Evolutionary conservation across 2,113 vertebrate species (phyloP), one percentile per base, ranked within the genome.

Genomic region (Bolborhynchus lineola): DNA sequence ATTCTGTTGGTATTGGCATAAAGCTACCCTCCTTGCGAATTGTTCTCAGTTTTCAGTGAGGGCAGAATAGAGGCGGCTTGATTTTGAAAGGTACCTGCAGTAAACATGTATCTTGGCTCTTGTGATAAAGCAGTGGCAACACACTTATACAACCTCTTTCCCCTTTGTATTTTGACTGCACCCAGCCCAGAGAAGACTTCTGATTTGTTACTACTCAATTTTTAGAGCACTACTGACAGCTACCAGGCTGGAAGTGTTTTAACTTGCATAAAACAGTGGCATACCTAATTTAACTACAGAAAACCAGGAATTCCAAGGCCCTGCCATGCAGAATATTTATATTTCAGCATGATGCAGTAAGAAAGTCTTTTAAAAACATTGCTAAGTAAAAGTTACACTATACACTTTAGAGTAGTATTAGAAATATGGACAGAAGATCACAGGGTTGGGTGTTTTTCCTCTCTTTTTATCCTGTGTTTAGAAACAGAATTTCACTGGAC

Each of bases 401-500:
- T 41, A 49, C 49, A 87, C 74, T 75, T 94, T 41, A 92, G 46
- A 94, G 62, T 53, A 80, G 71, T 92, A 97, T 92, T 88, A 94
- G 88, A 57, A 85, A 90, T 88, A 95, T 28, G 50, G 87, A 75
- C 62, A 71, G 86, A 57, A 94, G 41, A 33, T 28, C 20, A 14
- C 28, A 29, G 21, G 2, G 47, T 49, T 49, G 47, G 2, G 1
- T 7, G 39, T 44, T 35, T 33, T 62, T 77, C 11, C 90, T 81
- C 50, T 89, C 47, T 28, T 94, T 96, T 85, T 67, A 94, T 96
- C 79, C 85, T 96, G 70, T 90, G 90, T 94, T 97, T 94, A 95
- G 93, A 95, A 96, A 96, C 44, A 93, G 97, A 97, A 95, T 95
- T 84, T 96, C 96, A 93, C 93, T 87, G 96, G 95, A 86, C 90